Base-by-base conservation (phyloP, 2,888 invertebrate genomes). In the Habroteleia sp. region DNA sequence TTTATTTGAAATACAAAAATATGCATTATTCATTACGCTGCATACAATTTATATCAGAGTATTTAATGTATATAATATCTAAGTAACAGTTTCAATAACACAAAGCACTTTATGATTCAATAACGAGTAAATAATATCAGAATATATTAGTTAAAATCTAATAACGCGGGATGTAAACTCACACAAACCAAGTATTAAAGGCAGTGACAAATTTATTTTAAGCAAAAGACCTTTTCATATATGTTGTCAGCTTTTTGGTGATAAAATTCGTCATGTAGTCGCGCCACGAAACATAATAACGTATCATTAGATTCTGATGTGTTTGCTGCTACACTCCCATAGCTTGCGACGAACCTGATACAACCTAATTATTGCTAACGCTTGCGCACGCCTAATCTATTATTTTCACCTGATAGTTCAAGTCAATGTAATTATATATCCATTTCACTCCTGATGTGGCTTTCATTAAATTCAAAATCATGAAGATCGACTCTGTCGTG, bases 361-460 rank as follows among this genome's bases (percentile, higher is more conserved):
- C 86, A 86, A 85, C 83, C 84, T 86, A 86, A 87, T 87, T 87
- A 85, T 80, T 81, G 80, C 80, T 71, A 76, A 71, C 74, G 71
- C 78, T 74, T 74, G 56, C 71, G 65, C 78, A 74, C 76, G 80
- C 80, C 82, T 80, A 82, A 81, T 82, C 84, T 83, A 84, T 86
- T 86, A 85, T 85, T 85, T 83, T 80, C 83, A 83, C 81, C 83
- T 81, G 83, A 84, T 85, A 85, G 81, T 80, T 81, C 77, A 74
- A 74, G 56, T 65, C 54, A 71, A 65, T 71, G 65, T 75, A 71
- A 75, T 71, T 58, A 87, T 84, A 83, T 80, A 86, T 84, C 84
- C 84, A 85, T 85, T 82, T 80, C 78, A 80, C 84, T 83, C 84
- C 84, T 84, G 84, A 86, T 83, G 84, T 83, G 81, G 83, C 81